Conservation (phyloP, 2,888 invertebrate species). For the Heliconius charithonia region DNA sequence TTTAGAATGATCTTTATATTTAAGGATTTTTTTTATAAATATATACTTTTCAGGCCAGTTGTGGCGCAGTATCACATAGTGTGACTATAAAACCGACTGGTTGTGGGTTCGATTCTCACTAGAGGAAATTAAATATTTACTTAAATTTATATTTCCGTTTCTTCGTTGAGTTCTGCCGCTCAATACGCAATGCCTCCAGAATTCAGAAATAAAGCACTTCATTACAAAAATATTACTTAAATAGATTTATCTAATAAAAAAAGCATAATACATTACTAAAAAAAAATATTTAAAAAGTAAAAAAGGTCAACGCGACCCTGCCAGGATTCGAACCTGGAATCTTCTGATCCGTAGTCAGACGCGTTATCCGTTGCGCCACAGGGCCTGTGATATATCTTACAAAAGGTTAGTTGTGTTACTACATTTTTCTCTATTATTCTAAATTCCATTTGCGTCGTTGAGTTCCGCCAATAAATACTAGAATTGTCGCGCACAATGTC, state of each 20-base stretch:
- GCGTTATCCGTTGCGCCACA: conserved; percentile 88
- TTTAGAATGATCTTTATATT: too few relatives aligned
- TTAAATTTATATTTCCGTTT: too few relatives aligned
- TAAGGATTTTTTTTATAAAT: too few relatives aligned
- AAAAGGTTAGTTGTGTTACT: neutral
- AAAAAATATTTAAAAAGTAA: neutral
- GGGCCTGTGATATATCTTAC: conserved; percentile 62
- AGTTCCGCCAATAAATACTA: neutral
- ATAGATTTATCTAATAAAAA: neutral
- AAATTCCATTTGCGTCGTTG: neutral
- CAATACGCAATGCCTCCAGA: too few relatives aligned
- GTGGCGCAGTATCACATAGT: too few relatives aligned
- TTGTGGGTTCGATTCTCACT: too few relatives aligned
- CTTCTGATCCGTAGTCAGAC: conserved; percentile 89
- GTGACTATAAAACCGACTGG: too few relatives aligned
- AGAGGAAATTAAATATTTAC: too few relatives aligned
- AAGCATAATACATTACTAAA: neutral
- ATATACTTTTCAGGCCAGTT: too few relatives aligned
- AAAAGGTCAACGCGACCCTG: conserved; percentile 68
- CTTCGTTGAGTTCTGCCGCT: too few relatives aligned
- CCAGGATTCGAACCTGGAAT: conserved; percentile 87
- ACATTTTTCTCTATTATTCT: neutral
- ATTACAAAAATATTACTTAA: neutral
- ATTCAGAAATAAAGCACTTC: neutral
- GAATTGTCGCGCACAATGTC: neutral